phyloP scores from a whole-genome alignment of 2,888 invertebrate species.

The Macroteleia sp. region DNA sequence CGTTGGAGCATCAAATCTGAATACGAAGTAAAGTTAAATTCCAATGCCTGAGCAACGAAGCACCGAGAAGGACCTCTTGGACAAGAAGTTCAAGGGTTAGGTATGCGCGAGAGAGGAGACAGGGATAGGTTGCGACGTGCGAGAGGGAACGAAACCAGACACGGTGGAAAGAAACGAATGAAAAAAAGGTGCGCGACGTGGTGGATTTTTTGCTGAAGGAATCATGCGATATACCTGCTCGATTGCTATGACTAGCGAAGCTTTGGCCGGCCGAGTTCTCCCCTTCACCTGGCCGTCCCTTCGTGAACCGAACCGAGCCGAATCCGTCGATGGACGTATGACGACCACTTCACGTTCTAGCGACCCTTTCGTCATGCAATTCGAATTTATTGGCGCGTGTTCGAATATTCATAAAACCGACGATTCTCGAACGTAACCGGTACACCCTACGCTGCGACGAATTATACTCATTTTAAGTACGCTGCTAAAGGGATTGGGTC shows the following conservation, averaged over 20 bases:
- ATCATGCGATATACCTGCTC: conserved; percentile 54
- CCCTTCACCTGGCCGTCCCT: conserved; percentile 52
- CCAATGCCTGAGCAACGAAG: no score
- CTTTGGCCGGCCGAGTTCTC: no score
- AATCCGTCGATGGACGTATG: conserved; percentile 66
- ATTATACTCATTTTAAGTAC: conserved; percentile 55
- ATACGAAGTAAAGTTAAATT: no score
- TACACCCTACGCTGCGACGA: conserved; percentile 48
- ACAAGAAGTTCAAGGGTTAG: no score
- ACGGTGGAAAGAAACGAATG: conserved; percentile 6
- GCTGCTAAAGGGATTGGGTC: conserved; percentile 35
- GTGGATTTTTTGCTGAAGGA: conserved; percentile 62
- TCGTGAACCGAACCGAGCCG: conserved; percentile 39
- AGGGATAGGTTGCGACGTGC: conserved; percentile 59
- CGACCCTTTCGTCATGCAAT: conserved; percentile 81
- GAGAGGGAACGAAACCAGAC: conserved; percentile 1
- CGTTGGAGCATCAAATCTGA: no score
- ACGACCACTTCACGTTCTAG: conserved; percentile 80
- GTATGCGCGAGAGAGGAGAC: conserved; percentile 56
- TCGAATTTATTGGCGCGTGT: conserved; percentile 83
- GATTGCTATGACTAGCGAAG: no score
- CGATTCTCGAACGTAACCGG: conserved; percentile 42
- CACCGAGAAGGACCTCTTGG: no score
- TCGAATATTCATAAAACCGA: conserved; percentile 63
- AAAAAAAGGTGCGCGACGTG: conserved; percentile 24